A percentile compares a stretch with the other conserved stretches of the same genome.
These are phyloP conservation scores for Catocala fraxini DNA, from an alignment of 2,888 invertebrate species.

Conservation along the genomic window DNA sequence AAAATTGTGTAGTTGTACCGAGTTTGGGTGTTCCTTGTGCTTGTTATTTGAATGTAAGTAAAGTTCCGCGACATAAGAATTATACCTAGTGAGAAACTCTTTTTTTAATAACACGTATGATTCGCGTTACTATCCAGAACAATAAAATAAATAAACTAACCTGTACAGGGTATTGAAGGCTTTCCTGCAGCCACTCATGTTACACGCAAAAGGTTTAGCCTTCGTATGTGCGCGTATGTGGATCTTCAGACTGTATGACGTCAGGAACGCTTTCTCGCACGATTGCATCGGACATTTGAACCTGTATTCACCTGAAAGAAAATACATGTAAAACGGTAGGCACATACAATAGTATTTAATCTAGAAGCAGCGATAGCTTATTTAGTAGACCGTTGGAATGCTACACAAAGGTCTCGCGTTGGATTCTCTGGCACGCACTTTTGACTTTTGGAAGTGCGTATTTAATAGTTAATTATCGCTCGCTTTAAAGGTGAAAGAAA, in stretches of 20 bases:
- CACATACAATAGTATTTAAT: too few relatives aligned
- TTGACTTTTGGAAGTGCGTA: not conserved
- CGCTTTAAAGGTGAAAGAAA: too few relatives aligned
- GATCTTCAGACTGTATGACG: conserved; percentile 97
- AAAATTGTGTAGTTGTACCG: too few relatives aligned
- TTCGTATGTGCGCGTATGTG: conserved; percentile 98
- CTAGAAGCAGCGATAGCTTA: too few relatives aligned
- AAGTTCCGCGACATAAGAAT: too few relatives aligned
- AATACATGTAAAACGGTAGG: conserved; percentile 8
- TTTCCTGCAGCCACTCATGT: conserved; percentile 94
- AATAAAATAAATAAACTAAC: conserved; percentile 68
- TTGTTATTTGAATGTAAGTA: too few relatives aligned
- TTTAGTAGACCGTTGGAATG: too few relatives aligned
- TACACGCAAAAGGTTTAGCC: conserved; percentile 96
- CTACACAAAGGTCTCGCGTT: too few relatives aligned
- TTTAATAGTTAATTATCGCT: too few relatives aligned
- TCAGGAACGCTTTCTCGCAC: conserved; percentile 97
- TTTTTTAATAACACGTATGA: too few relatives aligned
- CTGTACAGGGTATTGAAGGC: conserved; percentile 98
- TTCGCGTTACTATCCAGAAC: not conserved
- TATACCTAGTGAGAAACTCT: too few relatives aligned
- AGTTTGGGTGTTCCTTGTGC: too few relatives aligned
- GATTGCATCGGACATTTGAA: conserved; percentile 96
- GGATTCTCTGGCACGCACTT: not conserved
- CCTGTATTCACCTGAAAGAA: conserved; percentile 94